phyloP scores from a whole-genome alignment of 2,888 invertebrate species.

The Celastrina argiolus region DNA sequence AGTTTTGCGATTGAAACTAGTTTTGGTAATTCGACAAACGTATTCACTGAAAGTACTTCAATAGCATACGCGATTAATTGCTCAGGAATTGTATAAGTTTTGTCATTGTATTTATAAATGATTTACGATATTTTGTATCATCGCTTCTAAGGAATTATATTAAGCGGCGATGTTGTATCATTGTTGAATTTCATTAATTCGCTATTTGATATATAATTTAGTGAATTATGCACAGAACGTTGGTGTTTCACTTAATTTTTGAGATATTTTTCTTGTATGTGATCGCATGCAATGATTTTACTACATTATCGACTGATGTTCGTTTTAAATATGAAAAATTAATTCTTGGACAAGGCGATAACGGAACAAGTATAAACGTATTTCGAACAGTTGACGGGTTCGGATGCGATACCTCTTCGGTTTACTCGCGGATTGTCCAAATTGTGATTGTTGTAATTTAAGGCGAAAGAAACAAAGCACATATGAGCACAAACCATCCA shows the following conservation, averaged over 20 bases:
- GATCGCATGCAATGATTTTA: slow-evolving; percentile 67
- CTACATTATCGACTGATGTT: slow-evolving; percentile 67
- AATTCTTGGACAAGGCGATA: slow-evolving; percentile 50
- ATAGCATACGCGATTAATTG: slow-evolving; percentile 49
- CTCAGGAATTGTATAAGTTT: slow-evolving; percentile 75
- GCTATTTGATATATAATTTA: slow-evolving; percentile 60
- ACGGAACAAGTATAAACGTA: slow-evolving; percentile 32
- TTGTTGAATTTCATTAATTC: slow-evolving; percentile 65
- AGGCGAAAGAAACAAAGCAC: slow-evolving; percentile 69
- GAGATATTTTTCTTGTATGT: slow-evolving; percentile 70
- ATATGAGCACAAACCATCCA: slow-evolving; percentile 77
- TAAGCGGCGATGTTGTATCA: slow-evolving; percentile 56
- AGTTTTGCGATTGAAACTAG: not conserved
- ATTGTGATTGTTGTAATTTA: slow-evolving; percentile 72
- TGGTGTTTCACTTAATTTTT: slow-evolving; percentile 76
- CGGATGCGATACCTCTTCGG: slow-evolving; percentile 33
- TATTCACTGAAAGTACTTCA: slow-evolving; percentile 37
- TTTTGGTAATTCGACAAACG: not conserved
- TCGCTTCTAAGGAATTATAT: slow-evolving; percentile 55
- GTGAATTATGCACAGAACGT: slow-evolving; percentile 74
- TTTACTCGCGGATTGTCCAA: slow-evolving; percentile 44
- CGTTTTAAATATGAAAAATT: slow-evolving; percentile 52
- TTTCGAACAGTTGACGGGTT: slow-evolving; percentile 23
- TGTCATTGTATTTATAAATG: slow-evolving; percentile 57
- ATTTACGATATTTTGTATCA: slow-evolving; percentile 55